Evolutionary conservation across 2,797 vertebrate species (phyloP).

Genomic region (Antrozous pallidus): DNA sequence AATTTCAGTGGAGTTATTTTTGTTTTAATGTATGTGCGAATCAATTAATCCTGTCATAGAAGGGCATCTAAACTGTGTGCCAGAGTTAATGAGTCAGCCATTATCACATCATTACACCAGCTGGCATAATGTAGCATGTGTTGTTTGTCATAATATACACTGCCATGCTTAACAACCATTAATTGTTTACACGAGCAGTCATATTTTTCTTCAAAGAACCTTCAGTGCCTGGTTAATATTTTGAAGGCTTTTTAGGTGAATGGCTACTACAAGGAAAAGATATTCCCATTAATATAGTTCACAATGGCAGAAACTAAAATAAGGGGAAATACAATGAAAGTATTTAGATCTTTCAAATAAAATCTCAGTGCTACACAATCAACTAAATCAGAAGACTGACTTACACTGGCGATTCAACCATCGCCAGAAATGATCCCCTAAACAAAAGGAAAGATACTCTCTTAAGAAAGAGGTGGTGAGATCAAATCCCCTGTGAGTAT

Average conservation of each 20-base stretch:
- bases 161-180: constrained; percentile 95
- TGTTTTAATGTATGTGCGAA: constrained; percentile 98
- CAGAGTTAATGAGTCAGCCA: constrained; percentile 98
- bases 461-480: background rate
- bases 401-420: background rate
- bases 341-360: background rate
- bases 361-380: background rate
- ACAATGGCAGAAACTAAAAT: background rate
- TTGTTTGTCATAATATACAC: constrained; percentile 99
- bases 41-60: constrained; percentile 99
- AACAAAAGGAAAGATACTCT: background rate
- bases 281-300: constrained; percentile 50
- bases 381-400: background rate
- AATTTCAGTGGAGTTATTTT: constrained; percentile 96
- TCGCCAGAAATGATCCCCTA: background rate
- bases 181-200: constrained; percentile 92
- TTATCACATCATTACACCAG: constrained; percentile 99
- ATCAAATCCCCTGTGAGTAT: background rate
- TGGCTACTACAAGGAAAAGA: constrained; percentile 72
- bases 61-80: constrained; percentile 98
- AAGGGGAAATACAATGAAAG: background rate
- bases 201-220: constrained; percentile 89
- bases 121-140: constrained; percentile 97
- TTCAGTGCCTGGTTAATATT: constrained; percentile 85
- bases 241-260: constrained; percentile 82